Evolutionary conservation across 2,888 invertebrate genomes (phyloP).

Genomic region (Drosophila lacicola): DNA sequence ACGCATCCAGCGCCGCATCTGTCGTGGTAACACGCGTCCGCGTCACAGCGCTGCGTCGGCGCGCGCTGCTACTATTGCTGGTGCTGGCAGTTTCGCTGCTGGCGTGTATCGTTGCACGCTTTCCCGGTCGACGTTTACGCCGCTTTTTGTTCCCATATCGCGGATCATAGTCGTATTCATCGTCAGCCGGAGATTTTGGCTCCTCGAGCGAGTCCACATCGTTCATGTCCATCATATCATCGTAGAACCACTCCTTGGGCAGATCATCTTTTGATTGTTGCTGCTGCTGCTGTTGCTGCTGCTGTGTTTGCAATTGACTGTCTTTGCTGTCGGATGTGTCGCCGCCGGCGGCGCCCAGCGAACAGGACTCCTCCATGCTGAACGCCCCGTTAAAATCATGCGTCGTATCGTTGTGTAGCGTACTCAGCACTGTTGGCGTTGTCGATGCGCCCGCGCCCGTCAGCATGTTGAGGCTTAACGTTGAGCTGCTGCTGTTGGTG

Average conservation of each 20-base stretch:
- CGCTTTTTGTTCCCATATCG: slow-evolving; percentile 85
- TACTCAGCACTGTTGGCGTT: slow-evolving; percentile 62
- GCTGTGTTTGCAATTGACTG: slow-evolving; percentile 88
- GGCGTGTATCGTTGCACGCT: slow-evolving; percentile 71
- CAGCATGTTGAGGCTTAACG: slow-evolving; percentile 66
- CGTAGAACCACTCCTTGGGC: slow-evolving; percentile 95
- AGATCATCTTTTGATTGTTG: slow-evolving; percentile 88
- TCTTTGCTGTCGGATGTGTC: slow-evolving; percentile 91
- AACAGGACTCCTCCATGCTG: slow-evolving; percentile 84
- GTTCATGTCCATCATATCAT: slow-evolving; percentile 93
- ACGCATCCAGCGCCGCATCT: slow-evolving; percentile 69
- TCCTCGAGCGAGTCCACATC: slow-evolving; percentile 97
- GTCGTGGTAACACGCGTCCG: slow-evolving; percentile 64
- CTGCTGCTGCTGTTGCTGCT: slow-evolving; percentile 86
- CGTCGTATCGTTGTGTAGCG: slow-evolving; percentile 68
- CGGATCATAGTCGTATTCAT: slow-evolving; percentile 95
- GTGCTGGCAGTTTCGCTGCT: slow-evolving; percentile 59
- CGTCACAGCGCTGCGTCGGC: slow-evolving; percentile 79
- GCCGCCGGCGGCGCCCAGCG: slow-evolving; percentile 84
- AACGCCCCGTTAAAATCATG: slow-evolving; percentile 84
- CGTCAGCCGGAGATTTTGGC: slow-evolving; percentile 95
- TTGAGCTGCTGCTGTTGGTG: slow-evolving; percentile 52
- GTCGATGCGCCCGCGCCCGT: slow-evolving; percentile 64
- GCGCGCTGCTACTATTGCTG: slow-evolving; percentile 61
- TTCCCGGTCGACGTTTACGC: slow-evolving; percentile 84